Evolutionary conservation across 2,888 invertebrate genomes (phyloP), one percentile per base, ranked within the genome.

Genomic region (Eupithecia subumbrata): DNA sequence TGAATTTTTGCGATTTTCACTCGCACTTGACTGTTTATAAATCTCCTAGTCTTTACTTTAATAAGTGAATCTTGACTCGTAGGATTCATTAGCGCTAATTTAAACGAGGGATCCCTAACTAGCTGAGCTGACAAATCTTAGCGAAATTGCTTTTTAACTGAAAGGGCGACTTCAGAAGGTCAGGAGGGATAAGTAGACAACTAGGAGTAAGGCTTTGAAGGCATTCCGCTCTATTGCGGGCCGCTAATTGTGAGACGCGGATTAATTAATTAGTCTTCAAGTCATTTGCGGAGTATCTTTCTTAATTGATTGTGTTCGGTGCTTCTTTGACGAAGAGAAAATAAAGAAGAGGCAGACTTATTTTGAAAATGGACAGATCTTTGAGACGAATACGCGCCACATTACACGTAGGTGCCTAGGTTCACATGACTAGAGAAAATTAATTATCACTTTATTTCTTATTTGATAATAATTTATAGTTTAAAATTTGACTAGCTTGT

Each of bases 1-100:
- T 3, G 11, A 52, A 52, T 3, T 11, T n/a, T 52, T 11, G 4
- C 3, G 4, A 56, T 22, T 56, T 3, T 11, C 22, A 22, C 22
- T 37, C 40, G 12, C 12, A 67, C 66, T 67, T 67, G 4, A 5
- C 40, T 34, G 34, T 34, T 67, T 18, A 37, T 37, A n/a, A 67
- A 66, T 66, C 56, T 75, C 73, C 68, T 48, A 60, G 75, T 71
- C 52, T 64, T 48, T 60, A 67, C 75, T 73, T 40, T 78, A 79
- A 80, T 81, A 74, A 81, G 78, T 75, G 69, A 69, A 79, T 77
- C 78, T 81, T 78, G 81, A 79, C 80, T 80, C 48, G 64, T 1
- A 12, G n/a, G 66, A 66, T 76, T 80, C 74, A 80, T 78, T 78
- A 81, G 74, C 75, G 74, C 71, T 76, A 71, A 75, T 78, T 79